These are phyloP conservation scores for Aplodontia rufa DNA, from an alignment of 2,113 vertebrate species.

Conservation along the genomic window DNA sequence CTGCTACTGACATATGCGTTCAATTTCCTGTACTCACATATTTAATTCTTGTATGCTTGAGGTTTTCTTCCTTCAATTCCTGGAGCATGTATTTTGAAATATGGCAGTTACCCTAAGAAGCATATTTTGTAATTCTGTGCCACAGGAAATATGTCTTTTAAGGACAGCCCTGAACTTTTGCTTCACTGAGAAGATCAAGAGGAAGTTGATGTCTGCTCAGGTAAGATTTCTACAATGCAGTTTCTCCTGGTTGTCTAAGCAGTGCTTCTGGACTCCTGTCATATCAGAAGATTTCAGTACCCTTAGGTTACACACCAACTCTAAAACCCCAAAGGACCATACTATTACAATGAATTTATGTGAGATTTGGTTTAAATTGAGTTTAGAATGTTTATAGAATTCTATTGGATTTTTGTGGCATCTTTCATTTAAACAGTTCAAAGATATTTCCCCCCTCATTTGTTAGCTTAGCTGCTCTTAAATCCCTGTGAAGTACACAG, in stretches of 20 bases:
- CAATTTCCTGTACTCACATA: neutral
- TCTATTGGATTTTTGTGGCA: constrained; percentile 17
- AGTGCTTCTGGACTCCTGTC: neutral
- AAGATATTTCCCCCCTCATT: constrained; percentile 10
- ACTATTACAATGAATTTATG: constrained; percentile 6
- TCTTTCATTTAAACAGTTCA: constrained; percentile 36
- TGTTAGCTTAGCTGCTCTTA: constrained; percentile 53
- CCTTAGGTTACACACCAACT: neutral
- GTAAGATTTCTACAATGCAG: neutral
- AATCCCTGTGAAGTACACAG: neutral
- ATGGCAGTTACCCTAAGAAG: neutral
- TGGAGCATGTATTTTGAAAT: constrained; percentile 53
- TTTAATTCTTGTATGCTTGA: neutral
- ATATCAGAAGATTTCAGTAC: neutral
- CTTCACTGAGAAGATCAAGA: neutral
- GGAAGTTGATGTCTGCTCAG: neutral
- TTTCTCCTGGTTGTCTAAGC: constrained; percentile 31
- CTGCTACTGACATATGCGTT: neutral
- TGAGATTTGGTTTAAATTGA: constrained; percentile 20
- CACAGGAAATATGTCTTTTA: constrained; percentile 43
- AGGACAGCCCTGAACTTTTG: neutral
- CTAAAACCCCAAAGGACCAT: neutral
- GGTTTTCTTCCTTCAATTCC: constrained; percentile 27
- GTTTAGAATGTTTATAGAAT: neutral
- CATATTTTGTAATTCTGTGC: constrained; percentile 58